Evolutionary conservation across 2,888 invertebrate species (phyloP).

Genomic region (Phengaris arion): DNA sequence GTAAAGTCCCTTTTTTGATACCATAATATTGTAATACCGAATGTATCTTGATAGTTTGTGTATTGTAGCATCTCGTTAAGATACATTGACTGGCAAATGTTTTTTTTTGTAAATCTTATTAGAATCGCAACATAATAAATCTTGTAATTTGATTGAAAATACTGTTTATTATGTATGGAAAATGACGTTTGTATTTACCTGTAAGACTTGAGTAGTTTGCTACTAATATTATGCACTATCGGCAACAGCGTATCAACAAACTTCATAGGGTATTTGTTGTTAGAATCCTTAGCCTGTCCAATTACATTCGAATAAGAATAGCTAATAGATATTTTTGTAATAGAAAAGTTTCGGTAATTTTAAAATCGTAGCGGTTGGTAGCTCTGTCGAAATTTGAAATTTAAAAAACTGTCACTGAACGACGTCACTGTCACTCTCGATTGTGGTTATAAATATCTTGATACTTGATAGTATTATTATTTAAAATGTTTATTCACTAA

Average conservation of each 20-base stretch:
- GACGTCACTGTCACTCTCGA: slow-evolving; percentile 30
- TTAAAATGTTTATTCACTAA: slow-evolving; percentile 60
- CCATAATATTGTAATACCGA: neutral
- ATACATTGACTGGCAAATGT: neutral
- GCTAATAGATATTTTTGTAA: slow-evolving; percentile 77
- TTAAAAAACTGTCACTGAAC: slow-evolving; percentile 44
- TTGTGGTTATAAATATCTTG: slow-evolving; percentile 53
- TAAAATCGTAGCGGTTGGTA: slow-evolving; percentile 55
- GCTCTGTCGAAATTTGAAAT: slow-evolving; percentile 44
- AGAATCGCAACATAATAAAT: slow-evolving; percentile 34
- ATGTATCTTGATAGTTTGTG: neutral
- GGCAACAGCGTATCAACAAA: slow-evolving; percentile 54
- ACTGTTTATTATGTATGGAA: slow-evolving; percentile 32
- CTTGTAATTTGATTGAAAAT: slow-evolving; percentile 35
- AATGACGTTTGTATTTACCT: slow-evolving; percentile 42
- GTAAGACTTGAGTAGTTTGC: slow-evolving; percentile 49
- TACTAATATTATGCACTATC: slow-evolving; percentile 50
- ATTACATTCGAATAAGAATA: slow-evolving; percentile 74
- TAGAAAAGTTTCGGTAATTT: slow-evolving; percentile 71
- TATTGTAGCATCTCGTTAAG: neutral
- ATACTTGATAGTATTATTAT: slow-evolving; percentile 23
- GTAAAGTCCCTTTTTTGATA: slow-evolving; percentile 6
- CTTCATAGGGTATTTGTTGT: slow-evolving; percentile 73
- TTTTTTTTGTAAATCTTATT: slow-evolving; percentile 28
- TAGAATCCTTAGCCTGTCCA: slow-evolving; percentile 76